phyloP scores from a whole-genome alignment of 2,888 invertebrate genomes.

The Drosophila flavopinicola region DNA sequence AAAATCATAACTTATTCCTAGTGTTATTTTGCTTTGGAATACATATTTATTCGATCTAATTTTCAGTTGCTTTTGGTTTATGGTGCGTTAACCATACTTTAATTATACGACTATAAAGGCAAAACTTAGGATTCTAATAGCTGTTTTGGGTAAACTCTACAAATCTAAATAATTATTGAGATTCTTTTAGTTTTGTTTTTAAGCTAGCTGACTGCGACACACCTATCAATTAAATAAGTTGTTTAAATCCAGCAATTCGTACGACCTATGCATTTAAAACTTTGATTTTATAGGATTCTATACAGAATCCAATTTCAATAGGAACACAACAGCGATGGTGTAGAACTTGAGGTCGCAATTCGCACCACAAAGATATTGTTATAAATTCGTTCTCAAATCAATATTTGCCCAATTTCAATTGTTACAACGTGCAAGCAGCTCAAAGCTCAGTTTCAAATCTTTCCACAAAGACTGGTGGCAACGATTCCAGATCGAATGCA shows the following conservation, averaged over 20 bases:
- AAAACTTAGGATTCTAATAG: background rate
- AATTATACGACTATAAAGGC: background rate
- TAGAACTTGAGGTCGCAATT: background rate
- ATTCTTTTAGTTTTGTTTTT: no score
- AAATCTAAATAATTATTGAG: no score
- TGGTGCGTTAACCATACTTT: background rate
- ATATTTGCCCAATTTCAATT: background rate
- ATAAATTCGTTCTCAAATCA: conserved; percentile 1
- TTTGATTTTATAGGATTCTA: conserved; percentile 20
- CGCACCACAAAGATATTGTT: background rate
- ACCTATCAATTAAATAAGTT: no score
- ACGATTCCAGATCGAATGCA: conserved; percentile 64
- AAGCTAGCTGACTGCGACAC: no score
- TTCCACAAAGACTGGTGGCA: conserved; percentile 53
- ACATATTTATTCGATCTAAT: conserved; percentile 10
- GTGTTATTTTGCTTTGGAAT: conserved; percentile 24
- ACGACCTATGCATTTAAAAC: conserved; percentile 3
- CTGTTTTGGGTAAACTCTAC: background rate
- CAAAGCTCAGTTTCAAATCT: conserved; percentile 32
- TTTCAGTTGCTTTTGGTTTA: background rate
- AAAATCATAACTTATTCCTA: conserved; percentile 42
- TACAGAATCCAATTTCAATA: conserved; percentile 12
- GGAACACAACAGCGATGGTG: conserved; percentile 17
- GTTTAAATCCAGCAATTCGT: background rate
- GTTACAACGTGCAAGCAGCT: background rate